These are phyloP conservation scores for Acanthosoma haemorrhoidale DNA, from an alignment of 2,888 invertebrate species.

Conservation along the genomic window DNA sequence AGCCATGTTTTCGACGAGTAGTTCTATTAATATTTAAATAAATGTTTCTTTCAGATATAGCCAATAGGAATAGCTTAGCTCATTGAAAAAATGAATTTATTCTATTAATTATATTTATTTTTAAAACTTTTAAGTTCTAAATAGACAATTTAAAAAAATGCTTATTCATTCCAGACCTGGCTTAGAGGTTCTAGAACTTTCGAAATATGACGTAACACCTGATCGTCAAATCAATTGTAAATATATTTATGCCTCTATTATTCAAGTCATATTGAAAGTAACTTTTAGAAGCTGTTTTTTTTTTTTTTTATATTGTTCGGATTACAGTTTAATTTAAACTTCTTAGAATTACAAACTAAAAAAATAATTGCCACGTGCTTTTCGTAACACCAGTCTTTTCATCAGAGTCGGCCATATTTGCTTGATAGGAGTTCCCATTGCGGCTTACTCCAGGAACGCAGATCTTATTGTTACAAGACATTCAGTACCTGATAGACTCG, in stretches of 20 bases:
- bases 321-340: not conserved
- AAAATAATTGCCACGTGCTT: slow-evolving; percentile 23
- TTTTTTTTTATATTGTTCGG: not conserved
- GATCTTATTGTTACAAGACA: too few relatives aligned
- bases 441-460: too few relatives aligned
- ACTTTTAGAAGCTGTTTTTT: not conserved
- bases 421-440: too few relatives aligned
- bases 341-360: not conserved
- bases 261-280: not conserved
- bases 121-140: too few relatives aligned
- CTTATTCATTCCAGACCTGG: too few relatives aligned
- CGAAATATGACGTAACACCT: not conserved
- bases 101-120: too few relatives aligned
- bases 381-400: slow-evolving; percentile 17
- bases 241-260: not conserved
- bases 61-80: too few relatives aligned
- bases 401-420: not conserved
- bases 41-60: not conserved
- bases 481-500: too few relatives aligned
- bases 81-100: not conserved
- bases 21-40: not conserved
- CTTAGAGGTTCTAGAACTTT: slow-evolving; percentile 1
- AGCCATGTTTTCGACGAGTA: not conserved
- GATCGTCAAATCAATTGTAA: not conserved
- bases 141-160: too few relatives aligned